These are phyloP conservation scores for Drosophila melanosoma DNA, from an alignment of 2,888 invertebrate genomes.

Conservation along the genomic window DNA sequence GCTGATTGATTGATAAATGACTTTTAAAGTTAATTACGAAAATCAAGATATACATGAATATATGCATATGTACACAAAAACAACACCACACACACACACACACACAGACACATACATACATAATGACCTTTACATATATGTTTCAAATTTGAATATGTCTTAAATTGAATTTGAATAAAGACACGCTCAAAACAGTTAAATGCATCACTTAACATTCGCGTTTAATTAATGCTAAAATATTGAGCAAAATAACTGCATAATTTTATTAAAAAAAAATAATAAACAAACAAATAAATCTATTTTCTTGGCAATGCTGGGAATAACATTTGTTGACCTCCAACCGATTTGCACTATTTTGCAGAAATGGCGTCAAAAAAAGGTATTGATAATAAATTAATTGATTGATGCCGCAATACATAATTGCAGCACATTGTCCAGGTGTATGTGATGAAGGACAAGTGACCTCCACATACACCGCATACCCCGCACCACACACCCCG, in stretches of 20 bases:
- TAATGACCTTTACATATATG: neutral
- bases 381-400: slow-evolving; percentile 63
- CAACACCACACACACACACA: neutral
- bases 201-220: neutral
- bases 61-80: neutral
- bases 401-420: slow-evolving; percentile 66
- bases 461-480: neutral
- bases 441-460: slow-evolving; percentile 11
- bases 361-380: slow-evolving; percentile 20
- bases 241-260: neutral
- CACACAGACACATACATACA: neutral
- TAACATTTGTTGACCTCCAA: neutral
- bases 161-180: neutral
- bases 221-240: neutral
- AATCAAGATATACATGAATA: slow-evolving; percentile 45
- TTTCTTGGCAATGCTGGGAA: neutral
- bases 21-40: slow-evolving; percentile 70
- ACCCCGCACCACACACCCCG: neutral
- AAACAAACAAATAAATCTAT: neutral
- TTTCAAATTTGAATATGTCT: slow-evolving; percentile 4
- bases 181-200: slow-evolving; percentile 7
- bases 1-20: slow-evolving; percentile 77
- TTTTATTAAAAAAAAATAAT: neutral
- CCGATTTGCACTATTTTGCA: neutral
- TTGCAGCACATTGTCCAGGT: slow-evolving; percentile 68